These are phyloP conservation scores for Caranx ignobilis DNA, from an alignment of 2,113 vertebrate species.

Conservation along the genomic window DNA sequence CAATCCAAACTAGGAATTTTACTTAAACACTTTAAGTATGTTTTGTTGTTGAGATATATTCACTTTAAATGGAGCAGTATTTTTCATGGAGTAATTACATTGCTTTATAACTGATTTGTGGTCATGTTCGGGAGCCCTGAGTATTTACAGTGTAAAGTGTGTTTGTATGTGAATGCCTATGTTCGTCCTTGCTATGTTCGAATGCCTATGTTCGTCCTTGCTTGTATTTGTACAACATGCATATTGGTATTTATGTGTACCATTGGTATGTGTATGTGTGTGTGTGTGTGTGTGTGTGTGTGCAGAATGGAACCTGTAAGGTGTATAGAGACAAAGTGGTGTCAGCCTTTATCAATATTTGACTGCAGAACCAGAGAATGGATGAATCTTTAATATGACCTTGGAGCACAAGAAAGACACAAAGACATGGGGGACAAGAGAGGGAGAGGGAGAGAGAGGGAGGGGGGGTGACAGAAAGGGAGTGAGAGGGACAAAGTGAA, in stretches of 20 bases:
- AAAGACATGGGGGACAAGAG: slow-evolving; percentile 36
- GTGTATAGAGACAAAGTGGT: slow-evolving; percentile 51
- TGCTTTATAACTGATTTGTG: too few species aligned
- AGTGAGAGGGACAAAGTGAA: not conserved
- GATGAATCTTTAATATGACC: slow-evolving; percentile 79
- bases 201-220: not conserved
- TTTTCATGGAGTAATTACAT: too few species aligned
- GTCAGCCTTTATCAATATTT: slow-evolving; percentile 77
- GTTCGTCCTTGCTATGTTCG: not conserved
- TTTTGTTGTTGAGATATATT: too few species aligned
- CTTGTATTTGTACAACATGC: not conserved
- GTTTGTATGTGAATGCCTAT: not conserved
- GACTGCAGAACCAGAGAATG: slow-evolving; percentile 65
- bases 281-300: not conserved
- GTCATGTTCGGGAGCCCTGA: too few species aligned
- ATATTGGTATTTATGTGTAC: not conserved
- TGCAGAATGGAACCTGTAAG: slow-evolving; percentile 13
- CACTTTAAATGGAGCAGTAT: too few species aligned
- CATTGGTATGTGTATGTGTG: not conserved
- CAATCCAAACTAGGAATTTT: too few species aligned
- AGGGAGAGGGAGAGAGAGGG: not conserved
- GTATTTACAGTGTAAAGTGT: not conserved
- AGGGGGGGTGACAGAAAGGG: not conserved
- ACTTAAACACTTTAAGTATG: too few species aligned
- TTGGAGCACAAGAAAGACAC: slow-evolving; percentile 60